Conservation (phyloP, 2,888 invertebrate species). For the Embidobia sp. region DNA sequence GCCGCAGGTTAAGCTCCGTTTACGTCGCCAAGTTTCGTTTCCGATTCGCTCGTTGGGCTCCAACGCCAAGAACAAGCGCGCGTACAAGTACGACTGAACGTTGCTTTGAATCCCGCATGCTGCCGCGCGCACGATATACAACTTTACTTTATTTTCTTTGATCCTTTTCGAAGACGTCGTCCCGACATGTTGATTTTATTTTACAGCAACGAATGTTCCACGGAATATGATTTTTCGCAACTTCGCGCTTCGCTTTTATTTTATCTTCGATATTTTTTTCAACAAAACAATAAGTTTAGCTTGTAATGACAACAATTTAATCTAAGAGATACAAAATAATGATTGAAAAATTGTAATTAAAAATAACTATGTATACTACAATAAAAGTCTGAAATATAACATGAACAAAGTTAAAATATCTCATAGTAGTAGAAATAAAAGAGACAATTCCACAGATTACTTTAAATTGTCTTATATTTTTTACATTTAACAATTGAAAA, state of each 20-base stretch:
- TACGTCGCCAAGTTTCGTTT: slow-evolving; percentile 75
- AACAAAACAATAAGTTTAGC: no score
- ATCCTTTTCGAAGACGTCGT: slow-evolving; percentile 33
- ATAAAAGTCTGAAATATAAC: no score
- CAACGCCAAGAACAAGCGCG: slow-evolving; percentile 63
- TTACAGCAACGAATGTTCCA: slow-evolving; percentile 29
- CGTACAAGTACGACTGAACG: slow-evolving; percentile 51
- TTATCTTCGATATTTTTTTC: not conserved
- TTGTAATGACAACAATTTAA: no score
- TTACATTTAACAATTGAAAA: no score
- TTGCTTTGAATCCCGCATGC: slow-evolving; percentile 48
- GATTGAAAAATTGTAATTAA: no score
- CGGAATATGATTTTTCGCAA: not conserved
- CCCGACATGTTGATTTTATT: slow-evolving; percentile 48
- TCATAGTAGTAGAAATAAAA: no score
- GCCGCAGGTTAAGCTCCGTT: slow-evolving; percentile 77
- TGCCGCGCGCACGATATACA: slow-evolving; percentile 40
- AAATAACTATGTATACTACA: no score
- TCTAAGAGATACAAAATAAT: no score
- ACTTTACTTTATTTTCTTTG: slow-evolving; percentile 39
- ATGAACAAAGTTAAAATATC: no score
- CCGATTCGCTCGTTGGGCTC: slow-evolving; percentile 60
- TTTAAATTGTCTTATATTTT: no score
- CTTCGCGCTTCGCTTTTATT: not conserved
- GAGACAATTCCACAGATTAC: no score